Conservation (phyloP, 1,140 invertebrate species). For the Trichonephila clavipes region DNA sequence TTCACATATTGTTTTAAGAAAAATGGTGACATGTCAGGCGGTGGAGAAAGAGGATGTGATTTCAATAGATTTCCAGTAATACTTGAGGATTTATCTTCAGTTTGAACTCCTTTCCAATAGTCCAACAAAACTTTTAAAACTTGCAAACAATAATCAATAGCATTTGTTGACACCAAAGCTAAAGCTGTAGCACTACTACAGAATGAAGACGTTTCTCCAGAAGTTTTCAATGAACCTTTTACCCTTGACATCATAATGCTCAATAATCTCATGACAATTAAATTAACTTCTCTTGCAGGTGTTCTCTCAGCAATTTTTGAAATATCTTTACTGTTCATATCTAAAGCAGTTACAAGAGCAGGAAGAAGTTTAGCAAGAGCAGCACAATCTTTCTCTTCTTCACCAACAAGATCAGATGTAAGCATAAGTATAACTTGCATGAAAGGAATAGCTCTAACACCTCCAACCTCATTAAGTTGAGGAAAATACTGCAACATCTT, state of each 20-base stretch:
- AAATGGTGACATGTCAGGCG: constrained; percentile 96
- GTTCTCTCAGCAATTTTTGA: constrained; percentile 83
- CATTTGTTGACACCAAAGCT: constrained; percentile 65
- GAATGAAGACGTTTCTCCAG: constrained; percentile 84
- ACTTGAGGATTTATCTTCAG: constrained; percentile 79
- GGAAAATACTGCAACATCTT: constrained; percentile 85
- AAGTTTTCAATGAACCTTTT: constrained; percentile 84
- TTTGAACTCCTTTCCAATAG: constrained; percentile 88
- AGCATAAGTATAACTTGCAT: constrained; percentile 95
- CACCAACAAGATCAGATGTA: constrained; percentile 92
- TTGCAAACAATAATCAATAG: constrained; percentile 89
- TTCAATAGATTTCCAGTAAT: constrained; percentile 85
- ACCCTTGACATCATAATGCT: constrained; percentile 90
- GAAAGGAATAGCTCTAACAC: constrained; percentile 93
- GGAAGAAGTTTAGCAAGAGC: constrained; percentile 89
- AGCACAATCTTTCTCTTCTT: constrained; percentile 88
- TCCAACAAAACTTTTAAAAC: constrained; percentile 89
- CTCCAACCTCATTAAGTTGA: constrained; percentile 85
- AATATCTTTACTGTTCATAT: constrained; percentile 84
- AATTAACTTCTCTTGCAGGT: constrained; percentile 89
- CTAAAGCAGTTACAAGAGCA: constrained; percentile 88
- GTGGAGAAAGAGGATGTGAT: constrained; percentile 85
- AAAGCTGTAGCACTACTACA: constrained; percentile 73
- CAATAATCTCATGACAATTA: constrained; percentile 91
- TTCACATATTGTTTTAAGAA: constrained; percentile 96